Base-by-base conservation (phyloP, 2,113 vertebrate genomes). In the Lucifuga dentata region DNA sequence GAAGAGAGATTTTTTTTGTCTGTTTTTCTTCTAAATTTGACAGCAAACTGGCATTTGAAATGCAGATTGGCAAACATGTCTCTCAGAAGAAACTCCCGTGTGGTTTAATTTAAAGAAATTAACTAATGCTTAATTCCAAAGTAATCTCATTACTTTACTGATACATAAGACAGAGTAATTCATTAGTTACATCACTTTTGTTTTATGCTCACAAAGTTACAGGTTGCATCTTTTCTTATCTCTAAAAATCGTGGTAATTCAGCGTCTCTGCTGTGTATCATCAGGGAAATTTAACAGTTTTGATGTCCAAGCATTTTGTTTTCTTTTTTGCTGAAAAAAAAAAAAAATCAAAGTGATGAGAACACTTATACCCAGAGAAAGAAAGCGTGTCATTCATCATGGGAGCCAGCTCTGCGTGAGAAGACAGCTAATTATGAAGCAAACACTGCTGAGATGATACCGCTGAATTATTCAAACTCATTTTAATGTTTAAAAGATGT, bases 21-120 rank as follows among this genome's bases (percentile, higher is more conserved):
- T 16, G 5, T 33, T 26, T 52, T 26, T 52, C 26, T 52, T 26
- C 15, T 20, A 17, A 48, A 65, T 68, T 24, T 60, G 65, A 50
- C 62, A 51, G 44, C 45, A 57, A 62, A 67, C 32, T 67, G 23
- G 2, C 16, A 4, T 8, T 38, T 15, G 5, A 59, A 11, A 64
- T 62, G 49, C 32, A 35, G 46, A 69, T 73, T 29, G 26, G 26
- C 26, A 53, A 52, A 41, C 33, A 24, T n/a, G 41, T 59, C 55
- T 39, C 29, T 74, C 36, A 56, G 51, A 63, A 67, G 36, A 45
- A 48, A 23, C 21, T 63, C n/a, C 49, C 43, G 38, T 52, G 52
- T 35, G 61, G 50, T 16, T 1, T 2, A 11, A 43, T 53, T 41
- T 67, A 56, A 65, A 53, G 41, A 59, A 58, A 38, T 17, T 19